Percentiles rank a stretch among this genome's conserved stretches.
These are phyloP conservation scores for Drosophila cardini DNA, from an alignment of 1,140 invertebrate species.

Conservation along the genomic window DNA sequence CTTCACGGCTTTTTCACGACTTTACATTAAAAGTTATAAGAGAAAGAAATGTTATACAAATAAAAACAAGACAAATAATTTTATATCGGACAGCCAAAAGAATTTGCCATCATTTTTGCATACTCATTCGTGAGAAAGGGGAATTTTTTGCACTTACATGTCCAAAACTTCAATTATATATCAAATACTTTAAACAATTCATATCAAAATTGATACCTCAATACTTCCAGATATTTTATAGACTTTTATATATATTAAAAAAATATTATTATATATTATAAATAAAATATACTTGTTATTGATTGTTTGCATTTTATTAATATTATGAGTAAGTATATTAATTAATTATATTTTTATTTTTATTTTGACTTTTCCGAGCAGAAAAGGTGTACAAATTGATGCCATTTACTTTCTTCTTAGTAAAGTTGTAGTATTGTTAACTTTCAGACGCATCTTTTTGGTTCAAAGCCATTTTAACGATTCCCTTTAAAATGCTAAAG, in stretches of 20 bases:
- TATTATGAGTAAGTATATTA: too few relatives aligned
- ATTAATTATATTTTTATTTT: too few relatives aligned
- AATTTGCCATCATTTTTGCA: conserved; percentile 31
- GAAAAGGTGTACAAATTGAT: not conserved
- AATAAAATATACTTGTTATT: too few relatives aligned
- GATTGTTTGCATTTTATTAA: too few relatives aligned
- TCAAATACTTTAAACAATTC: too few relatives aligned
- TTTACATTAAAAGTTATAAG: conserved; percentile 48
- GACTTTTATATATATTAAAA: too few relatives aligned
- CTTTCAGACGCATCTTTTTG: conserved; percentile 4
- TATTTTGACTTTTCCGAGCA: too few relatives aligned
- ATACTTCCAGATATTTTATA: too few relatives aligned
- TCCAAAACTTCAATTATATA: too few relatives aligned
- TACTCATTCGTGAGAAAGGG: not conserved
- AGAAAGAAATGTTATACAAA: conserved; percentile 63
- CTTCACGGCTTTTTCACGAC: conserved; percentile 59
- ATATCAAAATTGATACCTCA: too few relatives aligned
- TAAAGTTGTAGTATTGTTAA: not conserved
- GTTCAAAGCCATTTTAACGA: conserved; percentile 7
- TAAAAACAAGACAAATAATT: conserved; percentile 23
- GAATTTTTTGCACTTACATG: not conserved
- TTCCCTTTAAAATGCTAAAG: conserved; percentile 19
- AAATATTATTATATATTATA: too few relatives aligned
- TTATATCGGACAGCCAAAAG: conserved; percentile 9
- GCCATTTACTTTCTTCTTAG: not conserved